Conservation (phyloP, 2,888 invertebrate genomes). For the Apoda limacodes region DNA sequence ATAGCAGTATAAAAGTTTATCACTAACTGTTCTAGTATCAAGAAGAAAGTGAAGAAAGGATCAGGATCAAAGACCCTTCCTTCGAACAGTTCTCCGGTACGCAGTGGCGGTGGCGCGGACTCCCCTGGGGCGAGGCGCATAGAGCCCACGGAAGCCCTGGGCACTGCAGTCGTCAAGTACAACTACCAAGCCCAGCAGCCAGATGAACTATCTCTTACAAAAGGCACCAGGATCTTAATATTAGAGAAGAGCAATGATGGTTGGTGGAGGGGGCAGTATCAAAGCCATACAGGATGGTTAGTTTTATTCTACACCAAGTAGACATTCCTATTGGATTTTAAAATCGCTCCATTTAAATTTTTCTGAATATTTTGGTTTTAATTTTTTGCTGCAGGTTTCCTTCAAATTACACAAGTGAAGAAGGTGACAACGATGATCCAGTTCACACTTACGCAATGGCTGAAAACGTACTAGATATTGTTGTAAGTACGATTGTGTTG, state of each 20-base stretch:
- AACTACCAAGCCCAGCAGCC: constrained; percentile 93
- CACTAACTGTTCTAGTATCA: constrained; percentile 79
- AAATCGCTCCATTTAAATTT: background rate
- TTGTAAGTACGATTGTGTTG: constrained; percentile 60
- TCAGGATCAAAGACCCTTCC: constrained; percentile 89
- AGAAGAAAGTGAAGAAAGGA: constrained; percentile 86
- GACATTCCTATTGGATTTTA: background rate
- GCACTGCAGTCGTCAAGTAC: constrained; percentile 94
- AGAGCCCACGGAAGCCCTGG: constrained; percentile 89
- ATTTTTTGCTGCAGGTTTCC: constrained; percentile 89
- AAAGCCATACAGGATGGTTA: constrained; percentile 69
- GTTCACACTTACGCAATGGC: constrained; percentile 95
- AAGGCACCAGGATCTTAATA: constrained; percentile 94
- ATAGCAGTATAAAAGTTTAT: too few species aligned
- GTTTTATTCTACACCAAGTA: constrained; percentile 17
- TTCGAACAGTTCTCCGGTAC: constrained; percentile 85
- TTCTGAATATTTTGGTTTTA: background rate
- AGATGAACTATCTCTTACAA: constrained; percentile 94
- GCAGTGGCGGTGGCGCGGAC: constrained; percentile 73
- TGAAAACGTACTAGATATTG: constrained; percentile 94
- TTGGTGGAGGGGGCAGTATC: constrained; percentile 97
- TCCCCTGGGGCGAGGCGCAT: constrained; percentile 80
- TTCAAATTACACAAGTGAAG: constrained; percentile 97
- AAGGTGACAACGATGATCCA: constrained; percentile 87
- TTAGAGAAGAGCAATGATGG: constrained; percentile 98